phyloP scores from a whole-genome alignment of 2,113 vertebrate genomes.

The Ammodytes dubius region DNA sequence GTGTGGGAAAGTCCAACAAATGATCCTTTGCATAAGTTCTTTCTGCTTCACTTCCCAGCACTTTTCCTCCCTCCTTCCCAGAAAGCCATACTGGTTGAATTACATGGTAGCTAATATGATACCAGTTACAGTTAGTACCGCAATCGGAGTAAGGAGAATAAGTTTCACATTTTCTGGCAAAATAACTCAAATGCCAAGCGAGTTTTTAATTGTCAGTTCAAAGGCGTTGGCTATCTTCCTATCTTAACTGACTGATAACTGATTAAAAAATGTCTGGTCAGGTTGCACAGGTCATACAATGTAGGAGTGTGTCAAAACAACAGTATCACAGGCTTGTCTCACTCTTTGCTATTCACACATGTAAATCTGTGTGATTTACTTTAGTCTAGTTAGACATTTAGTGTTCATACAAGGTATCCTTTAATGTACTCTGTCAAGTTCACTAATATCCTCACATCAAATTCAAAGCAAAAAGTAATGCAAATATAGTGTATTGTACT shows the following conservation, averaged over 20 bases:
- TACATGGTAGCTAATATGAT: background rate
- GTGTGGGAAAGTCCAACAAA: background rate
- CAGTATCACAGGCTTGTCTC: background rate
- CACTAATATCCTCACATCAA: too few species aligned
- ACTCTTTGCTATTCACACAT: background rate
- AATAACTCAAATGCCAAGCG: background rate
- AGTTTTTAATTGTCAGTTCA: constrained; percentile 5
- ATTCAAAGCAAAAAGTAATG: too few species aligned
- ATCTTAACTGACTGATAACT: background rate
- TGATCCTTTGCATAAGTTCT: background rate
- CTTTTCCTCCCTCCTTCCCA: background rate
- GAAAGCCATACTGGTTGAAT: constrained; percentile 8
- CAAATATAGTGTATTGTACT: too few species aligned
- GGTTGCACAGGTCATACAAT: background rate
- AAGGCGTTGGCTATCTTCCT: background rate
- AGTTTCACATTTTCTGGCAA: background rate
- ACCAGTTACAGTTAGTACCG: constrained; percentile 16
- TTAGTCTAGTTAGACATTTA: too few species aligned
- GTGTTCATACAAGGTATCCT: too few species aligned
- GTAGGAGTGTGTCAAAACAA: background rate
- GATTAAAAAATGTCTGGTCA: constrained; percentile 22
- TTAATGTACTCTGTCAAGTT: too few species aligned
- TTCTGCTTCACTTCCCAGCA: constrained; percentile 10
- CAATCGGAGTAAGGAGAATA: background rate
- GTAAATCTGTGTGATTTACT: too few species aligned